A percentile compares a stretch with the other conserved stretches of the same genome.
Evolutionary conservation across 2,888 invertebrate genomes (phyloP).

Genomic region (Bombylius major): DNA sequence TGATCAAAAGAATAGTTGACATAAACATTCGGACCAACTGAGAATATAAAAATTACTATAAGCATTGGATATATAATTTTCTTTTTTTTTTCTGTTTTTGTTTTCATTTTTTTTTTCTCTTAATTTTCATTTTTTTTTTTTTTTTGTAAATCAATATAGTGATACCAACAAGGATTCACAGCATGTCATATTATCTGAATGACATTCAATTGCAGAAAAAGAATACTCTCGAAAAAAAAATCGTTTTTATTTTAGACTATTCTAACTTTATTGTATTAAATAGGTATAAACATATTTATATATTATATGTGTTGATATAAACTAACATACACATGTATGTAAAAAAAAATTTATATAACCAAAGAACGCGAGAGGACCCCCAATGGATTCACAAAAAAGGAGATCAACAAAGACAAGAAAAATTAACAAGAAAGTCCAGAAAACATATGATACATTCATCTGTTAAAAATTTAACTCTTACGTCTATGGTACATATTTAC

Average conservation of each 20-base stretch:
- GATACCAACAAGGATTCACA: conserved; percentile 4
- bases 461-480: background rate
- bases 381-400: conserved; percentile 9
- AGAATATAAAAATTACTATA: background rate
- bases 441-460: background rate
- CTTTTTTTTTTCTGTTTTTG: too few species aligned
- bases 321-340: too few species aligned
- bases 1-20: conserved; percentile 8
- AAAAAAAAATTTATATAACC: too few species aligned
- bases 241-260: too few species aligned
- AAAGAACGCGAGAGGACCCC: conserved; percentile 1
- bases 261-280: too few species aligned
- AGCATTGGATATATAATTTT: conserved; percentile 2
- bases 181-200: conserved; percentile 1
- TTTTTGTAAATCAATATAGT: conserved; percentile 1
- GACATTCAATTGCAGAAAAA: background rate
- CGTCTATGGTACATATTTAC: too few species aligned
- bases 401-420: conserved; percentile 8
- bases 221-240: background rate
- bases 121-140: too few species aligned
- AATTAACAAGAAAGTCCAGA: conserved; percentile 9
- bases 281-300: too few species aligned
- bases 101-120: too few species aligned
- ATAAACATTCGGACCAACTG: conserved; percentile 3
- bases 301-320: too few species aligned